phyloP scores from a whole-genome alignment of 2,888 invertebrate genomes.

The Acheta domesticus region DNA sequence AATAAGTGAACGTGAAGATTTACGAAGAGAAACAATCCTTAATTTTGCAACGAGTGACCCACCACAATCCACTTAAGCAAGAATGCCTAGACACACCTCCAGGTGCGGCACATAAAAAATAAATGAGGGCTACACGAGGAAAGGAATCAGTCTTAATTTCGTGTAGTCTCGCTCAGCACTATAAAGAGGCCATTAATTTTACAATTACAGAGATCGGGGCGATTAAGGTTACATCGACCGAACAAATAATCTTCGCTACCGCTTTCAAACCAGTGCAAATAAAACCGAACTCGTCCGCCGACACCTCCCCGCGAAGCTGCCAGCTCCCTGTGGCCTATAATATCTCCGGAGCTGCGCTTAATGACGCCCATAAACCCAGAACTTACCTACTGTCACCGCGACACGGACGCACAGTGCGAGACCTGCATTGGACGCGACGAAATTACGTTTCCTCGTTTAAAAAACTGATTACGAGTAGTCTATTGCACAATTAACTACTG shows the following conservation, averaged over 20 bases:
- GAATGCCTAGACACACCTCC: neutral
- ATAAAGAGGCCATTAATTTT: conserved; percentile 7
- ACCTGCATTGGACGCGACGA: too few species aligned
- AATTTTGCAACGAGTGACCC: too few species aligned
- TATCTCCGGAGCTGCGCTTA: neutral
- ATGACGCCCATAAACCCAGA: neutral
- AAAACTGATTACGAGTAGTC: too few species aligned
- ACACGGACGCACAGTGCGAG: too few species aligned
- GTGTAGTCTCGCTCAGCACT: neutral
- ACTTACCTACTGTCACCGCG: neutral
- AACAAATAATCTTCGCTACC: conserved; percentile 18
- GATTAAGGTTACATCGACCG: conserved; percentile 7
- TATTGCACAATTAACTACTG: too few species aligned
- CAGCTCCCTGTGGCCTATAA: neutral
- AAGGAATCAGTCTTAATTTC: neutral
- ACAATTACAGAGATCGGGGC: conserved; percentile 2
- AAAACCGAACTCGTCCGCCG: neutral
- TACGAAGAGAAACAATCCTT: too few species aligned
- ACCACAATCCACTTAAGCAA: neutral
- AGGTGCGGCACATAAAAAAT: neutral
- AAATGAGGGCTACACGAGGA: neutral
- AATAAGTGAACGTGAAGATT: too few species aligned
- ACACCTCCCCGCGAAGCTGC: neutral
- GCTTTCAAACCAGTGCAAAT: neutral
- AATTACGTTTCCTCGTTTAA: too few species aligned